Base-by-base conservation (phyloP, 2,888 invertebrate species). In the Panzeria rudis region DNA sequence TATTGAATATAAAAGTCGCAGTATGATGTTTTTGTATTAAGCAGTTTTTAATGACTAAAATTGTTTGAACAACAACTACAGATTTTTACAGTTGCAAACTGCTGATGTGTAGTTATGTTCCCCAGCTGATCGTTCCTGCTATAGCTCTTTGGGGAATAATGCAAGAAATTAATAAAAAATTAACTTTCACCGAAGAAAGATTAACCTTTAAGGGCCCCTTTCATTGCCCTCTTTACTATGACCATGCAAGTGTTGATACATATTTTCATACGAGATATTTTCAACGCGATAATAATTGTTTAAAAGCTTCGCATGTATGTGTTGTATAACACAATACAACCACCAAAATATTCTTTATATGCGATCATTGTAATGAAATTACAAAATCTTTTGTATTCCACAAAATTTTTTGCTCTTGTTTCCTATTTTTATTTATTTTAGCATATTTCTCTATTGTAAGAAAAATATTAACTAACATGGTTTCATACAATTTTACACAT, bases 401-500 rank as follows among this genome's bases (percentile, higher is more conserved):
- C 50, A 73, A 29, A n/a, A n/a, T n/a, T n/a, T n/a, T 61, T 59
- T 62, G 20, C 3, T 59, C 11, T 59, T 59, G 15, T 61, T 47
- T 61, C 13, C 11, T 59, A 29, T 41, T 73, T 80, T 66, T 71
- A 38, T 64, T 64, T 71, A 54, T 54, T 62, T 79, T 64, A 5
- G 41, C 35, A 59, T 68, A 56, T 47, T 66, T 32, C 35, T 52
- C 38, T 50, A 32, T 38, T 54, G 25, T 35, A 35, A 23, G 7
- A 59, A 59, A 5, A 25, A 41, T 3, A 8, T 7, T n/a, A 66
- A 52, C 41, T 17, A 35, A 52, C 52, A 17, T 35, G 50, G 20
- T 32, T 25, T 66, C 64, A 59, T 38, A 80, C 35, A 77, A 83
- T 83, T 83, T 77, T 64, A 77, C 76, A 83, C 82, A 77, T 71